phyloP scores from a whole-genome alignment of 2,797 vertebrate species.

The Melanotaenia trifasciata region DNA sequence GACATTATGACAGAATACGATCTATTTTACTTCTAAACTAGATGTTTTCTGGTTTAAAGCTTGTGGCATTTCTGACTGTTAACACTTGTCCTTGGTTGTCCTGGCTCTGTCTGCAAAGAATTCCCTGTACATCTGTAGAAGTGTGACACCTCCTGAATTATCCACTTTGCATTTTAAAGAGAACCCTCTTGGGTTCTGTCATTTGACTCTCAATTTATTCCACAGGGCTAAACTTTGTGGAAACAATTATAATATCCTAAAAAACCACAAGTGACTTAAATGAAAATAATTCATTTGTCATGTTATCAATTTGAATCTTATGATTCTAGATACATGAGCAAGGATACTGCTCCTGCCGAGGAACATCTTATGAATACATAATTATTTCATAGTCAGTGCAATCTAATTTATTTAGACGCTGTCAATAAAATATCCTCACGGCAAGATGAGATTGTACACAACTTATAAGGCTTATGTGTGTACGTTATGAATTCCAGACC shows the following conservation, averaged over 20 bases:
- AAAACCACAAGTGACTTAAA: constrained; percentile 14
- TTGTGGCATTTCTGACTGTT: constrained; percentile 36
- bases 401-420: constrained; percentile 18
- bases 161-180: constrained; percentile 14
- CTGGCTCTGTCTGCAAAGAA: constrained; percentile 24
- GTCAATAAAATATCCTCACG: constrained; percentile 11
- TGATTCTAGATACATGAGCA: constrained; percentile 39
- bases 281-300: constrained; percentile 35
- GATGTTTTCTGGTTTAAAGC: constrained; percentile 35
- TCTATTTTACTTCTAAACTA: constrained; percentile 52
- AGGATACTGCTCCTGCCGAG: constrained; percentile 31
- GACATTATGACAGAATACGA: constrained; percentile 50
- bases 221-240: constrained; percentile 22
- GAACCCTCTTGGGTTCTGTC: neutral
- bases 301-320: constrained; percentile 42
- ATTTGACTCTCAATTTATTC: constrained; percentile 28
- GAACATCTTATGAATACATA: constrained; percentile 41
- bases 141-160: constrained; percentile 21
- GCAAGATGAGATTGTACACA: constrained; percentile 17
- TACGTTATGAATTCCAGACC: constrained; percentile 1
- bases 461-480: neutral
- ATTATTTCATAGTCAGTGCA: constrained; percentile 12
- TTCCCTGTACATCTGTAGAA: constrained; percentile 19
- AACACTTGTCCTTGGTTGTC: constrained; percentile 48
- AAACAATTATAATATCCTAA: constrained; percentile 40